A percentile compares a stretch with the other conserved stretches of the same genome.
Evolutionary conservation across 1,140 invertebrate genomes (phyloP).

Genomic region (Orchestia grillus): DNA sequence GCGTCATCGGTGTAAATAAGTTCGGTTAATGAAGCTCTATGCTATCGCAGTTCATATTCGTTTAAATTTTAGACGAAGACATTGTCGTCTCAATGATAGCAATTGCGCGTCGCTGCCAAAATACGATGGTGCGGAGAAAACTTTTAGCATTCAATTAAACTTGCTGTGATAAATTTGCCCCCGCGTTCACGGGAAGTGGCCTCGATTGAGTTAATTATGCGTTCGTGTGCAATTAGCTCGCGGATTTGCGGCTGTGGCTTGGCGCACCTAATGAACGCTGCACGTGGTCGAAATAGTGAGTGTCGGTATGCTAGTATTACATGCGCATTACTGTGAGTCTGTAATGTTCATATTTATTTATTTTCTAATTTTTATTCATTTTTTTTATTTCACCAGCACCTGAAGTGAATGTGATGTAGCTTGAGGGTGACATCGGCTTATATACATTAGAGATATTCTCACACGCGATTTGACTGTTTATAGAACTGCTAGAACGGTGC

Average conservation of each 20-base stretch:
- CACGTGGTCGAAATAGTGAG: not conserved
- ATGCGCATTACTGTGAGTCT: not conserved
- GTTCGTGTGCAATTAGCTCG: not conserved
- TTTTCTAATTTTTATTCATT: too few species aligned
- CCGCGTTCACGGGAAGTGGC: not conserved
- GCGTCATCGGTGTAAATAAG: not conserved
- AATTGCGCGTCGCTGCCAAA: not conserved
- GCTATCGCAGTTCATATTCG: not conserved
- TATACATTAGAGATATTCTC: too few species aligned
- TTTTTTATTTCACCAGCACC: too few species aligned
- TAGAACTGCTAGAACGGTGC: too few species aligned
- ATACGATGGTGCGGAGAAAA: not conserved
- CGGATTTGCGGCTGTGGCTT: not conserved
- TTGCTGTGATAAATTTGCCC: not conserved
- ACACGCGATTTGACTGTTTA: too few species aligned
- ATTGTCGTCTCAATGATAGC: not conserved
- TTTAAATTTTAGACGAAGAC: too few species aligned
- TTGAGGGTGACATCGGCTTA: too few species aligned
- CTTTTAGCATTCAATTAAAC: constrained; percentile 2
- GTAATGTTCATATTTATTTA: not conserved
- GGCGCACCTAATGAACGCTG: not conserved
- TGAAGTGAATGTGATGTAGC: too few species aligned
- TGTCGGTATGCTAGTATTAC: not conserved
- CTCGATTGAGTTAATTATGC: not conserved
- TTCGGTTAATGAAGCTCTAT: not conserved